Evolutionary conservation across 2,797 vertebrate species (phyloP).

Genomic region (Semotilus atromaculatus): DNA sequence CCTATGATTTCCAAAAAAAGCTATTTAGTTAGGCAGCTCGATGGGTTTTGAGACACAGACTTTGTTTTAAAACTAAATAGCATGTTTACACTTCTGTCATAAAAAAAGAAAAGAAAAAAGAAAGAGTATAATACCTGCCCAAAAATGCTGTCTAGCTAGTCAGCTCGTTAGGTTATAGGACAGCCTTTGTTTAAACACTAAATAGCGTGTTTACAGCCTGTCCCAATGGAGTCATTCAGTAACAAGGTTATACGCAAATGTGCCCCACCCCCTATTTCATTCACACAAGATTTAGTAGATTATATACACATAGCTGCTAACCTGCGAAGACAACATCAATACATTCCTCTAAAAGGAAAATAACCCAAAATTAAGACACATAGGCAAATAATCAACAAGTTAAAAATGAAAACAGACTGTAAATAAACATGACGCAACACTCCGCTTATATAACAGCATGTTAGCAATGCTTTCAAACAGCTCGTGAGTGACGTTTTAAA

Average conservation of each 20-base stretch:
- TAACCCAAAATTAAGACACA: neutral
- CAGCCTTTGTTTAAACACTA: neutral
- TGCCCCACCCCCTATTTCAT: constrained; percentile 34
- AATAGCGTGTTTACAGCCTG: neutral
- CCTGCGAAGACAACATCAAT: neutral
- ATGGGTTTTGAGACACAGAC: too few species aligned
- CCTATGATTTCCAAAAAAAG: neutral
- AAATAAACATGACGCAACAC: constrained; percentile 42
- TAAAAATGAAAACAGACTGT: neutral
- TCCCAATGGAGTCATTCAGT: neutral
- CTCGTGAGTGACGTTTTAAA: neutral
- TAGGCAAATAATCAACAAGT: neutral
- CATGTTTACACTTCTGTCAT: too few species aligned
- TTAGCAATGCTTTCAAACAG: neutral
- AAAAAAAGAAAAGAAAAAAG: too few species aligned
- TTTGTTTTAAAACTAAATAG: neutral
- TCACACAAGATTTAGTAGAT: neutral
- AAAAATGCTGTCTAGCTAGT: neutral
- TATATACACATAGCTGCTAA: neutral
- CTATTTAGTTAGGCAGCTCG: neutral
- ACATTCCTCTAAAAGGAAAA: neutral
- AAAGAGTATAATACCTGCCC: too few species aligned
- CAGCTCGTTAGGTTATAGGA: neutral
- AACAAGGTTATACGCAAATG: neutral
- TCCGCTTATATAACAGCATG: constrained; percentile 4